A percentile compares a stretch with the other conserved stretches of the same genome.
Evolutionary conservation across 2,797 vertebrate genomes (phyloP).

Genomic region (Brachyalestes nurse): DNA sequence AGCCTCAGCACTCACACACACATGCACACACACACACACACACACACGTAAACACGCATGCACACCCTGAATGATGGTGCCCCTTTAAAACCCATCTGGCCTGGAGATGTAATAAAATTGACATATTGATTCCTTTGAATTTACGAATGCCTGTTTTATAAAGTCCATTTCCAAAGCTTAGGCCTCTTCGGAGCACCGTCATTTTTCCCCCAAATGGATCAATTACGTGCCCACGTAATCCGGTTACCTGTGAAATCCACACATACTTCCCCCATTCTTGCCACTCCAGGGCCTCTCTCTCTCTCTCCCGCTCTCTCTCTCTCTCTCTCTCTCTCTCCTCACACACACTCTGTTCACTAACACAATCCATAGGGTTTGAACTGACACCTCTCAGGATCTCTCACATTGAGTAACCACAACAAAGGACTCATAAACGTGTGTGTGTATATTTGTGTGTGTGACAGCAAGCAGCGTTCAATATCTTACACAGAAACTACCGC

Average conservation of each 20-base stretch:
- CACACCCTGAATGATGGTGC: constrained; percentile 68
- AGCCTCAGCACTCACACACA: constrained; percentile 45
- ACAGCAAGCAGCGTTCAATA: background rate
- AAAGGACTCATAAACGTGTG: constrained; percentile 70
- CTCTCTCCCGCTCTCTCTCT: constrained; percentile 83
- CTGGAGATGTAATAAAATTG: constrained; percentile 99
- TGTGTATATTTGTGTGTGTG: constrained; percentile 54
- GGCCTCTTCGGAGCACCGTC: constrained; percentile 95
- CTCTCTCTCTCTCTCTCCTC: constrained; percentile 84
- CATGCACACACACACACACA: constrained; percentile 27
- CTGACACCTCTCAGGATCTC: constrained; percentile 77
- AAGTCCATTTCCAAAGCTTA: constrained; percentile 96
- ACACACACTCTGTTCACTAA: constrained; percentile 86
- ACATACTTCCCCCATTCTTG: constrained; percentile 89
- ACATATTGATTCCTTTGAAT: constrained; percentile 99
- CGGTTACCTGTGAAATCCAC: constrained; percentile 99
- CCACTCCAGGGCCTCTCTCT: constrained; percentile 90
- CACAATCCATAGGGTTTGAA: constrained; percentile 78
- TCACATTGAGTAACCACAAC: constrained; percentile 81
- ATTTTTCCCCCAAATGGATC: constrained; percentile 98
- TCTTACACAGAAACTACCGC: background rate
- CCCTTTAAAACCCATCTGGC: constrained; percentile 98
- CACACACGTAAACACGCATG: constrained; percentile 30
- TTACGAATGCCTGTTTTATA: constrained; percentile 99
- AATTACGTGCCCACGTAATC: constrained; percentile 99